phyloP scores from a whole-genome alignment of 2,797 vertebrate genomes.

The Parauchenoglanis ngamensis region DNA sequence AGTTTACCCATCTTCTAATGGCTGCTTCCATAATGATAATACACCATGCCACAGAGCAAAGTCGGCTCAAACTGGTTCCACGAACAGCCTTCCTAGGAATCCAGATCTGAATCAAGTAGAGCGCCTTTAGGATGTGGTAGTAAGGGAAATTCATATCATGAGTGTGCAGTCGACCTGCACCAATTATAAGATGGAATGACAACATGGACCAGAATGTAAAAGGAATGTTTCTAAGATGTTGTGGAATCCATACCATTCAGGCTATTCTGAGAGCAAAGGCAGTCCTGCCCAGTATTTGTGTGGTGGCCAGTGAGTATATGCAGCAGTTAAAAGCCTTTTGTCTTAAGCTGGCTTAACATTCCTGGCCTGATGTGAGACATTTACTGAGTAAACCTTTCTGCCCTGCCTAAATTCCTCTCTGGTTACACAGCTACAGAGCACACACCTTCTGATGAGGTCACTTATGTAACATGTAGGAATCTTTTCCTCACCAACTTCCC shows the following conservation, averaged over 20 bases:
- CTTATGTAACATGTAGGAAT: constrained; percentile 49
- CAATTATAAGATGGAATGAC: neutral
- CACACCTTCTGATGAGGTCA: constrained; percentile 46
- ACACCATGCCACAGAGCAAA: neutral
- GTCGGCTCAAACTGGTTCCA: neutral
- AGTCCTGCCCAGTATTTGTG: neutral
- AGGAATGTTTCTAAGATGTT: neutral
- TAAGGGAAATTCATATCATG: neutral
- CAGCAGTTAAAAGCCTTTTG: constrained; percentile 19
- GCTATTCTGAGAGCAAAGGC: neutral
- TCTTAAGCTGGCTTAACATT: constrained; percentile 46
- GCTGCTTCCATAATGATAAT: neutral
- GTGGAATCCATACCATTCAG: neutral
- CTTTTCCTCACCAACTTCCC: constrained; percentile 36
- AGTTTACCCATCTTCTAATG: neutral
- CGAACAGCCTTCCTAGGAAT: neutral
- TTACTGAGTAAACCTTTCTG: constrained; percentile 65
- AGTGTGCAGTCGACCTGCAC: neutral
- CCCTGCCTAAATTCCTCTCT: constrained; percentile 63
- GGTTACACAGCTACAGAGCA: constrained; percentile 50
- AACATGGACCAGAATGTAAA: constrained; percentile 6
- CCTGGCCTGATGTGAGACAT: constrained; percentile 59
- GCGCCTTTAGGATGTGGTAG: neutral
- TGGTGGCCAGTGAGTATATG: neutral
- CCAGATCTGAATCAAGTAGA: neutral